phyloP scores from a whole-genome alignment of 2,888 invertebrate genomes.

The Phytoseiulus persimilis region DNA sequence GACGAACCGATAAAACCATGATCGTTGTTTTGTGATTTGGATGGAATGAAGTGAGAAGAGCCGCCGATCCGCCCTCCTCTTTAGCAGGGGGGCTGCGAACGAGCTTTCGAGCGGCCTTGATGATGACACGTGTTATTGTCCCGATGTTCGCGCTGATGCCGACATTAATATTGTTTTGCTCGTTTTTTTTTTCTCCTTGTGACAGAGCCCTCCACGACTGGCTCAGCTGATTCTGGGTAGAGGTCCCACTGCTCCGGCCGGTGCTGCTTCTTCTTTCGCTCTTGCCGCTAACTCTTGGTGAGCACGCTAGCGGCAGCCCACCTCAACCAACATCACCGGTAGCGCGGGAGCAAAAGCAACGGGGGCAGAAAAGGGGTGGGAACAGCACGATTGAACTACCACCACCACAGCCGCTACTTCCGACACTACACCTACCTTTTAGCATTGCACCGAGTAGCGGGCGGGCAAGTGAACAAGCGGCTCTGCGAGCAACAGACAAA shows the following conservation, averaged over 20 bases:
- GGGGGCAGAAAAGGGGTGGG: not conserved
- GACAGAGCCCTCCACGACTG: not conserved
- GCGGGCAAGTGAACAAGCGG: not conserved
- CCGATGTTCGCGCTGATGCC: not conserved
- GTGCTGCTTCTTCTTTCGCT: not conserved
- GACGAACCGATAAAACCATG: no score
- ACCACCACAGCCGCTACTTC: not conserved
- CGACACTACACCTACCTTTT: not conserved
- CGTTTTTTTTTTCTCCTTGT: not conserved
- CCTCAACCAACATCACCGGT: not conserved
- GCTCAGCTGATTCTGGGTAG: not conserved
- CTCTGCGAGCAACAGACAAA: not conserved
- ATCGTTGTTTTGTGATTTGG: no score
- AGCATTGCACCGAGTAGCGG: not conserved
- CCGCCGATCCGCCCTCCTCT: no score
- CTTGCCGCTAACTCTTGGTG: not conserved
- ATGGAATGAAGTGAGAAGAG: no score
- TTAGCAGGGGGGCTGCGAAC: no score
- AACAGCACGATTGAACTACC: slow-evolving; percentile 5
- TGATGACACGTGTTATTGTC: not conserved
- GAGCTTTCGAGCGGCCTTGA: no score
- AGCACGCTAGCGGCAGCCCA: not conserved
- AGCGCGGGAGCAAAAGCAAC: not conserved
- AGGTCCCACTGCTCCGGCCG: not conserved
- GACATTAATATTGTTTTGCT: not conserved